Evolutionary conservation across 2,888 invertebrate genomes (phyloP).

Genomic region (Calameuta pallipes): DNA sequence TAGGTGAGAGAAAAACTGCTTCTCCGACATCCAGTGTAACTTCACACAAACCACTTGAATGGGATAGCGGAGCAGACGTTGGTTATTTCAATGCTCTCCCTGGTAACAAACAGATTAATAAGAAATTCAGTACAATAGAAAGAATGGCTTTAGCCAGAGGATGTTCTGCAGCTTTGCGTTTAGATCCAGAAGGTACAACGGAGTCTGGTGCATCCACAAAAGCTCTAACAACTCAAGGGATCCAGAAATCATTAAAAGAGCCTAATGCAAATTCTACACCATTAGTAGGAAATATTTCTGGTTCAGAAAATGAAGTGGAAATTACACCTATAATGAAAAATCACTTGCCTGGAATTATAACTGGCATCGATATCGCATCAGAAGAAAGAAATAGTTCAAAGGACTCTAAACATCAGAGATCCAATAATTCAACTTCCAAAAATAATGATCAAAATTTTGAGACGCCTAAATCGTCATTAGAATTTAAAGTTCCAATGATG

Average conservation of each 20-base stretch:
- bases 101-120: conserved; percentile 65
- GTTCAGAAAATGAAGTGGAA: conserved; percentile 58
- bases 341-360: conserved; percentile 46
- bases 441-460: conserved; percentile 17
- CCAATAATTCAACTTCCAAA: conserved; percentile 14
- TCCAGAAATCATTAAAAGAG: conserved; percentile 26
- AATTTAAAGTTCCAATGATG: conserved; percentile 36
- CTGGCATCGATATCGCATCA: conserved; percentile 35
- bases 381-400: conserved; percentile 27
- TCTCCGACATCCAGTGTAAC: conserved; percentile 80
- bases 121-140: conserved; percentile 73
- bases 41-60: conserved; percentile 82
- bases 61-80: conserved; percentile 90
- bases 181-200: conserved; percentile 67
- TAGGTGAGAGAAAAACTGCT: conserved; percentile 61
- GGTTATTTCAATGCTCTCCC: conserved; percentile 75
- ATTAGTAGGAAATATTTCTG: conserved; percentile 40
- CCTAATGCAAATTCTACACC: conserved; percentile 62
- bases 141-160: conserved; percentile 70
- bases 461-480: conserved; percentile 33
- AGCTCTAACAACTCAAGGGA: conserved; percentile 28
- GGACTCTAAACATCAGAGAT: conserved; percentile 21
- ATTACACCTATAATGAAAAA: conserved; percentile 61
- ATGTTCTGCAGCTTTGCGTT: conserved; percentile 62
- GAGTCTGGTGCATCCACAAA: conserved; percentile 41